Base-by-base conservation (phyloP, 2,797 vertebrate genomes). In the Moxostoma hubbsi region DNA sequence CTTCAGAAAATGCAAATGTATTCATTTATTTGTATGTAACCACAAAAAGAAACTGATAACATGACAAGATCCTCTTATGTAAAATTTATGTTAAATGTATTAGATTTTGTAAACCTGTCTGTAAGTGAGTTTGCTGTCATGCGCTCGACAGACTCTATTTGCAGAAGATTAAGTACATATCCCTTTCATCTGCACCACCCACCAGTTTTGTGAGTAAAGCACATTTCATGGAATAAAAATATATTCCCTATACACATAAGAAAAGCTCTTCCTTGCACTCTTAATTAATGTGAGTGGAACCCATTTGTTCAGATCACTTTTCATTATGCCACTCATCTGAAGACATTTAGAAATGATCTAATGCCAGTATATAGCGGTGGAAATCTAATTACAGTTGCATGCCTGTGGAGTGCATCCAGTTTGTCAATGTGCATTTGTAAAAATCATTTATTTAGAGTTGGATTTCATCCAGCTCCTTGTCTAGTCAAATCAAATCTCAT, bases 251-350 rank as follows among this genome's bases (percentile, higher is more conserved):
- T 36, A 69, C 66, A 53, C 47, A 62, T 0, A 7, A 13, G n/a
- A 61, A 12, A 8, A 11, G 53, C n/a, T 16, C 11, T 69, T 70
- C 61, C 66, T 77, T 54, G 57, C 66, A 62, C 66, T 70, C 75
- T 77, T 77, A 70, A 77, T 77, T 70, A 77, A 13, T 50, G 64
- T 16, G 66, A 77, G 57, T 18, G 49, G 36, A 54, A n/a, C 3
- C 8, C 66, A 50, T 77, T 77, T 77, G 75, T 70, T 77, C 70
- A 66, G 75, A 77, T 77, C 75, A 69, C 66, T 77, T 77, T 77
- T 63, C 75, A 77, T 77, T 54, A 77, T 70, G 49, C 70, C 75
- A 70, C 66, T 70, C 66, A 70, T 70, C 75, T 62, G 57, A 77
- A 77, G 66, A 70, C 57, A 77, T 77, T 69, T 70, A 76, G 75